Base-by-base conservation (phyloP, 1,140 invertebrate genomes). In the Halesus radiatus region DNA sequence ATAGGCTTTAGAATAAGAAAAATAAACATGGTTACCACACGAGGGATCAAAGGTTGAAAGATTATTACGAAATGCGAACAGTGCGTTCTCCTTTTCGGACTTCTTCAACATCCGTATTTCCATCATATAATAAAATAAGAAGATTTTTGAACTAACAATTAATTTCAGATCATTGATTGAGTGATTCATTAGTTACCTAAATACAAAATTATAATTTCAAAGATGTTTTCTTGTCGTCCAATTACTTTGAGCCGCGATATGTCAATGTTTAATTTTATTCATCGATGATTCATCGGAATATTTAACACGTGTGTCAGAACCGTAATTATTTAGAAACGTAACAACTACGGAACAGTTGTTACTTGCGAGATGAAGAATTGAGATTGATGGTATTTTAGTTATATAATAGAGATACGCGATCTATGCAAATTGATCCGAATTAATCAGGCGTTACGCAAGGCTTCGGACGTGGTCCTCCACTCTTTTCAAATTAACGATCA, bases 401-500 rank as follows among this genome's bases (percentile, higher is more conserved):
- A 26, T 66, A 26, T 66, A n/a, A 66, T 66, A 66, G 10, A 66
- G 29, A 26, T 66, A 66, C 62, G 29, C 23, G 22, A 66, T 26
- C 15, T 66, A 66, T 66, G 62, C 62, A 66, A 66, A 66, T 66
- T 29, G 62, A 13, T 29, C 62, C 22, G 26, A 22, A 66, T 66
- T 66, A 66, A 16, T 32, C 22, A 29, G 23, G 26, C 16, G 23
- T 66, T 66, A 29, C 62, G 29, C 62, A 66, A 66, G 56, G 56
- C 20, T 60, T 23, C 7, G 20, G 7, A 22, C 18, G 8, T 45
- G 56, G 23, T 20, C 16, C 56, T 20, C 16, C 56, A 20, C 56
- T 13, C 56, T 60, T 60, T 60, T 60, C 37, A 45, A 45, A 10
- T 13, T 45, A 45, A 45, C 37, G 37, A 45, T 45, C 37, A 45